These are phyloP conservation scores for Heterocephalus glaber DNA, from an alignment of 2,113 vertebrate species.

Conservation along the genomic window DNA sequence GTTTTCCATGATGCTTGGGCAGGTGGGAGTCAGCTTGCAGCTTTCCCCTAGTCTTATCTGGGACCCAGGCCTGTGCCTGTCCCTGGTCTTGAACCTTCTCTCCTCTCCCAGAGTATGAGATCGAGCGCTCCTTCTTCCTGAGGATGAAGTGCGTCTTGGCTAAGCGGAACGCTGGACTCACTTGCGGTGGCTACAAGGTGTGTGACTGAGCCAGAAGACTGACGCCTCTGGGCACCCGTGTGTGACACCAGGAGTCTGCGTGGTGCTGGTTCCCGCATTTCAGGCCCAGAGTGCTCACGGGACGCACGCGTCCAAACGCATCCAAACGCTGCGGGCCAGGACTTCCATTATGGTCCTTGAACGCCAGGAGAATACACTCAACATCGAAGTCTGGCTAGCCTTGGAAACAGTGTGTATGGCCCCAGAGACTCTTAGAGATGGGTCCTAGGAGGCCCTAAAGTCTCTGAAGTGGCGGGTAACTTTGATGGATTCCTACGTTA, in stretches of 20 bases:
- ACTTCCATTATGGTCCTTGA: background rate
- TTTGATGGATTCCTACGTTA: background rate
- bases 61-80: fast-evolving
- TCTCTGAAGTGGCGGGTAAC: background rate
- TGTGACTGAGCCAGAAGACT: conserved; percentile 27
- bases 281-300: fast-evolving
- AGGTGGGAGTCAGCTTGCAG: background rate
- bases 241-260: background rate
- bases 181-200: conserved; percentile 99
- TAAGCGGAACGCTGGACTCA: conserved; percentile 97
- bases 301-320: background rate
- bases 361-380: background rate
- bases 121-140: conserved; percentile 97
- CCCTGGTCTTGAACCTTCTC: background rate
- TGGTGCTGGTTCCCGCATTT: no score
- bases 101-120: conserved; percentile 92
- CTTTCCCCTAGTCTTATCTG: background rate
- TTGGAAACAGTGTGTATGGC: fast-evolving
- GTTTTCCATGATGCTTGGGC: background rate
- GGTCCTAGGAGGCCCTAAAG: background rate
- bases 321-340: background rate
- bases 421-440: background rate
- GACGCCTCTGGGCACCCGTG: fast-evolving
- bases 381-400: background rate
- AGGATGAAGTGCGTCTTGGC: conserved; percentile 98